Evolutionary conservation across 1,140 invertebrate species (phyloP), one percentile per base, ranked within the genome.

Genomic region (Platyscapa corneri): DNA sequence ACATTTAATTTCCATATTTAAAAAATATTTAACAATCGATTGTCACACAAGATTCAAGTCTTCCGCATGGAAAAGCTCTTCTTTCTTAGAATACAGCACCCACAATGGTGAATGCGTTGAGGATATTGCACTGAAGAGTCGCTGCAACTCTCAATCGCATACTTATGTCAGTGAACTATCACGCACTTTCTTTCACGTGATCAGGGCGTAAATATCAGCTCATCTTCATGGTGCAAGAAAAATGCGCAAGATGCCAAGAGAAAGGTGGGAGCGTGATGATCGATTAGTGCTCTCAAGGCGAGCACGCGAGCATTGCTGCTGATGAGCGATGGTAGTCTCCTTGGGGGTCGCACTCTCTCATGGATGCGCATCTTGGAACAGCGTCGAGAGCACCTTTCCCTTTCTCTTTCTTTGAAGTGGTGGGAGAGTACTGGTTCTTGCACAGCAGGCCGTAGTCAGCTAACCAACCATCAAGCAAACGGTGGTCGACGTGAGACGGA

Each of bases 381-480:
- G 39, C 39, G 27, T 8, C 10, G 7, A 20, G 32, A 23, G 67
- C 67, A 23, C 81, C 46, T 82, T 82, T 74, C 42, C 81, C 81
- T 82, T 82, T 82, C 81, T 82, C 81, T 82, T 82, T 82, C 81
- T 82, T 23, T 12, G 42, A 8, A 20, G 32, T 30, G 27, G 70
- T 42, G 65, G 65, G 81, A 74, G 81, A 70, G 70, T 20, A 53
- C 23, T 10, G 12, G 20, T n/a, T 74, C 49, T 32, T 42, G 34
- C 12, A 0, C 27, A 37, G 10, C 30, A 6, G 8, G 20, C 65
- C 39, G 30, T 14, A 70, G 81, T 74, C 77, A 39, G 18, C 14
- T 49, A 75, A 70, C 23, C 34, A 75, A 30, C 49, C 20, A 74
- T n/a, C n/a, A n/a, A n/a, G 42, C 18, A 23, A 75, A 60, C 42